phyloP scores from a whole-genome alignment of 2,113 vertebrate species.

The Anguilla rostrata region DNA sequence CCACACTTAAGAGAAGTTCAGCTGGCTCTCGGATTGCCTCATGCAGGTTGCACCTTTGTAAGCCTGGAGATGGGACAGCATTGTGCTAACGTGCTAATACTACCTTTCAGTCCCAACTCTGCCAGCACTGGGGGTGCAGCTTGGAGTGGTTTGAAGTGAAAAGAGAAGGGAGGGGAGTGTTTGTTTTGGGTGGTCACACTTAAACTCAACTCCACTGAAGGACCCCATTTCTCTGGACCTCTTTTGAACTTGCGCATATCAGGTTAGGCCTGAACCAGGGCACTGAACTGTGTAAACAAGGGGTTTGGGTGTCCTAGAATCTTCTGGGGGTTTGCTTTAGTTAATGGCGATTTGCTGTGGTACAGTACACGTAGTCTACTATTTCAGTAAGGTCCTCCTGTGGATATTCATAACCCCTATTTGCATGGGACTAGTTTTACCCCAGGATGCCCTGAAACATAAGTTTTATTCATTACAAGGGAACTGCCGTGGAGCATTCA shows the following conservation, averaged over 20 bases:
- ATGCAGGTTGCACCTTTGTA: too few relatives aligned
- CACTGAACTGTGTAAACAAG: neutral
- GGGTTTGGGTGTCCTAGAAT: neutral
- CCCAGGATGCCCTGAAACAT: too few relatives aligned
- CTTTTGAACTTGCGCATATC: conserved; percentile 1
- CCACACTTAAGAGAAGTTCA: neutral
- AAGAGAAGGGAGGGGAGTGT: neutral
- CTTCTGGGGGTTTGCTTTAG: neutral
- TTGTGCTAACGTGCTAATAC: neutral
- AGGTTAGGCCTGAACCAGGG: neutral
- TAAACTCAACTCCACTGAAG: neutral
- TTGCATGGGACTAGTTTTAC: too few relatives aligned
- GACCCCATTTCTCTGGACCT: neutral
- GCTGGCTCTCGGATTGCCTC: neutral
- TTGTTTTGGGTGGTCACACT: neutral
- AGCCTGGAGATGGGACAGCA: neutral
- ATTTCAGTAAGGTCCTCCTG: neutral
- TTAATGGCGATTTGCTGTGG: neutral
- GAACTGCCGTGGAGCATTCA: too few relatives aligned
- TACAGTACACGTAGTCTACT: neutral
- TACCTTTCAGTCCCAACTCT: neutral
- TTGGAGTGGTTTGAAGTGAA: neutral
- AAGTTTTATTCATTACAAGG: too few relatives aligned
- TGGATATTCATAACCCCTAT: neutral
- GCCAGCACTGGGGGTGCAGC: neutral